Conservation (phyloP, 1,140 invertebrate species). For the Brachionus rotundiformis region DNA sequence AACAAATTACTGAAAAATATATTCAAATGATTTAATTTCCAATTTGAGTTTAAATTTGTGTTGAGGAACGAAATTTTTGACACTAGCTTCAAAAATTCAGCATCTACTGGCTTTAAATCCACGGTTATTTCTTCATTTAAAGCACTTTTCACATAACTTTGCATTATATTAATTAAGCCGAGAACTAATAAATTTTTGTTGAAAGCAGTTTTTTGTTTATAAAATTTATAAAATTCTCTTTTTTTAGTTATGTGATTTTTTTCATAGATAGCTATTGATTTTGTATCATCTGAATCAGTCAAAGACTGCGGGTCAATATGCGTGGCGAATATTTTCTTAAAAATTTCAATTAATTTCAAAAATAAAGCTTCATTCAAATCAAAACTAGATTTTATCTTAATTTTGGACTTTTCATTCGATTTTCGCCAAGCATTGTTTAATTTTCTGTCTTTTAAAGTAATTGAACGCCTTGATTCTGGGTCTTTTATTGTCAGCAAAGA, state of each 20-base stretch:
- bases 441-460: background rate
- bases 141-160: background rate
- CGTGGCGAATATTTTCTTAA: background rate
- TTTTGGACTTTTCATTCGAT: slow-evolving; percentile 44
- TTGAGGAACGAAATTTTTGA: slow-evolving; percentile 22
- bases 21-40: slow-evolving; percentile 12
- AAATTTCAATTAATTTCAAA: slow-evolving; percentile 21
- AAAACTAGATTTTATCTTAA: background rate
- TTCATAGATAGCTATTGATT: background rate
- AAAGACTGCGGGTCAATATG: background rate
- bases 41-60: slow-evolving; percentile 34
- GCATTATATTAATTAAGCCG: background rate
- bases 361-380: background rate
- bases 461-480: background rate
- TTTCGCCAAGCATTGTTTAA: background rate
- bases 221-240: background rate
- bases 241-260: background rate
- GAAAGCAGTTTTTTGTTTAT: background rate
- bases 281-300: background rate
- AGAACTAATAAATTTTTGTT: slow-evolving; percentile 31
- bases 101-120: background rate
- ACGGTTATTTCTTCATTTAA: background rate
- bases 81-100: background rate
- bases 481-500: background rate
- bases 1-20: background rate